These are phyloP conservation scores for Mimumesa dahlbomi DNA, from an alignment of 2,888 invertebrate genomes.

Conservation along the genomic window DNA sequence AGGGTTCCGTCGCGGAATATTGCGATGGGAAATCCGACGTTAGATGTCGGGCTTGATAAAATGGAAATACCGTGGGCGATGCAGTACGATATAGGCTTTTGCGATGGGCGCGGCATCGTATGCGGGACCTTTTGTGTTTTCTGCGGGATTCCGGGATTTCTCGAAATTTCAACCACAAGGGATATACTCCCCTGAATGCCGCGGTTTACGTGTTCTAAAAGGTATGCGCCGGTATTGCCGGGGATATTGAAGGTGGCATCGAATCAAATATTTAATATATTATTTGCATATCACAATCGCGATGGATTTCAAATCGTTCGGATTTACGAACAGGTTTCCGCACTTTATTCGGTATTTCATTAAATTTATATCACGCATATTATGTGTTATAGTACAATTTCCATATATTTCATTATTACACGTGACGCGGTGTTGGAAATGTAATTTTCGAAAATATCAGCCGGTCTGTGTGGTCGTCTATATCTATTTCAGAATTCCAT, in stretches of 20 bases:
- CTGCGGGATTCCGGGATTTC: conserved; percentile 1
- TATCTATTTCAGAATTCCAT: no score
- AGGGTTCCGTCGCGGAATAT: conserved; percentile 50
- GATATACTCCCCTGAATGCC: background rate
- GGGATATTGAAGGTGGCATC: background rate
- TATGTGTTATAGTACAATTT: no score
- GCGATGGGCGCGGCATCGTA: background rate
- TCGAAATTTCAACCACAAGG: background rate
- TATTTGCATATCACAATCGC: no score
- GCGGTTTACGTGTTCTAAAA: background rate
- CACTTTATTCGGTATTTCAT: no score
- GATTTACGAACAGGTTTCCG: no score
- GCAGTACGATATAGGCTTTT: conserved; percentile 8
- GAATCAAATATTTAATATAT: background rate
- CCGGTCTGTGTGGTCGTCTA: no score
- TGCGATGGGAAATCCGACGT: conserved; percentile 63
- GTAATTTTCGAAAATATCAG: no score
- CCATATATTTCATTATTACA: no score
- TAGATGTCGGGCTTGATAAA: conserved; percentile 63
- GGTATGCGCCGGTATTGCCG: background rate
- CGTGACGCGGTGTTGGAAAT: no score
- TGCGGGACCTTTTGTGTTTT: background rate
- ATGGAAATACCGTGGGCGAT: conserved; percentile 62
- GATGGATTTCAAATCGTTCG: no score
- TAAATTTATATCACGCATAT: no score